Percentiles rank a stretch among this genome's conserved stretches.
phyloP scores from a whole-genome alignment of 53 echinoderm and acorn worm genomes.

The Henricia sp. region DNA sequence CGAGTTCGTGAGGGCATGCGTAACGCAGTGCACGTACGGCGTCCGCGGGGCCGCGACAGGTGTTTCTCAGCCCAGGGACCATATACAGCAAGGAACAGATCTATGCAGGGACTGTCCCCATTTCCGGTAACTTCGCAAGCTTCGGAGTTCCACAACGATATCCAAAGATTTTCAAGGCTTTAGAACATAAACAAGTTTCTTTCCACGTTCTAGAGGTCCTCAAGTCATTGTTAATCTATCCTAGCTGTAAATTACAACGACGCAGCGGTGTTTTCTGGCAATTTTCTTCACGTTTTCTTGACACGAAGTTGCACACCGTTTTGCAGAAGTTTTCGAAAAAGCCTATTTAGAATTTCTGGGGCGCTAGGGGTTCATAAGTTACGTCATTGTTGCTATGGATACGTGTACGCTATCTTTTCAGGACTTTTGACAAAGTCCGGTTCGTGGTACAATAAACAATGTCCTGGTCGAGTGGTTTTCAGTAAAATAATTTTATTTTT shows the following conservation, averaged over 20 bases:
- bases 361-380: conserved; percentile 39
- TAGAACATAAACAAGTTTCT: neutral
- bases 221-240: neutral
- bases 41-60: neutral
- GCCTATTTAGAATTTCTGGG: neutral
- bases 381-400: conserved; percentile 72
- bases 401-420: conserved; percentile 58
- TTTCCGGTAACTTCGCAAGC: neutral
- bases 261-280: conserved; percentile 43
- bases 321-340: conserved; percentile 7
- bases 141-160: neutral
- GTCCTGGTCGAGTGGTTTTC: too few relatives aligned
- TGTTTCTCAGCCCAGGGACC: too few relatives aligned
- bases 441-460: too few relatives aligned
- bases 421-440: too few relatives aligned
- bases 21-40: neutral
- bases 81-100: too few relatives aligned
- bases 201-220: conserved; percentile 4
- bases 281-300: neutral
- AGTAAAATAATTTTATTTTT: too few relatives aligned
- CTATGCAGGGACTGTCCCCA: neutral
- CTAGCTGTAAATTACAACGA: conserved; percentile 5
- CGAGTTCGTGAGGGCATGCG: conserved; percentile 31
- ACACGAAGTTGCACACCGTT: neutral
- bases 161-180: neutral